Percentiles rank a stretch among this genome's conserved stretches.
phyloP scores from a whole-genome alignment of 2,113 vertebrate genomes.

The Phoenicopterus ruber region DNA sequence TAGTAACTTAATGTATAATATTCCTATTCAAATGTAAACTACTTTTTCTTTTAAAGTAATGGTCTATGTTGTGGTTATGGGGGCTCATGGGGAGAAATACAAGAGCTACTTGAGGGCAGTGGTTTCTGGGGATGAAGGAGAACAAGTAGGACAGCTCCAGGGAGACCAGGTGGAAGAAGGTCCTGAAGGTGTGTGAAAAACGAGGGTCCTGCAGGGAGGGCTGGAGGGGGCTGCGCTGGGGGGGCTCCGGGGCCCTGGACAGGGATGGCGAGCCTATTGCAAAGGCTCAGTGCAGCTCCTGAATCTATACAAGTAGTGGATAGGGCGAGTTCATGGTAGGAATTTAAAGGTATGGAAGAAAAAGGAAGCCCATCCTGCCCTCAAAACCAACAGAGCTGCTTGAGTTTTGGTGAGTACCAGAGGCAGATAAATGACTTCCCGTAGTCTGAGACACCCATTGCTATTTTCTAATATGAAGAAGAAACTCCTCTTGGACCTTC shows the following conservation, averaged over 20 bases:
- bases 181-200: not conserved
- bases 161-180: not conserved
- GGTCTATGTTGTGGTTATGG: not conserved
- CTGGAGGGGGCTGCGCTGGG: not conserved
- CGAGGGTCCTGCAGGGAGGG: not conserved
- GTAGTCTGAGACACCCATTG: not conserved
- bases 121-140: not conserved
- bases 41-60: slow-evolving; percentile 37
- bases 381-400: not conserved
- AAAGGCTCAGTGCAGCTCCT: not conserved
- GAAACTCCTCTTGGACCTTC: not conserved
- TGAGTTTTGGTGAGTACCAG: not conserved
- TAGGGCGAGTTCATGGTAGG: not conserved
- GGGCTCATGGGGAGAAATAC: not conserved
- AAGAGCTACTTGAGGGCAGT: not conserved
- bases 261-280: not conserved
- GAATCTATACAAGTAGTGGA: not conserved
- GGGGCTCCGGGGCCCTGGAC: not conserved
- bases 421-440: not conserved
- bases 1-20: slow-evolving; percentile 55
- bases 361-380: not conserved
- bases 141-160: not conserved
- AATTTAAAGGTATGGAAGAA: not conserved
- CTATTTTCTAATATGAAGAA: not conserved
- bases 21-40: slow-evolving; percentile 59